Conservation (phyloP, 2,797 vertebrate genomes). For the Sebastes variabilis region DNA sequence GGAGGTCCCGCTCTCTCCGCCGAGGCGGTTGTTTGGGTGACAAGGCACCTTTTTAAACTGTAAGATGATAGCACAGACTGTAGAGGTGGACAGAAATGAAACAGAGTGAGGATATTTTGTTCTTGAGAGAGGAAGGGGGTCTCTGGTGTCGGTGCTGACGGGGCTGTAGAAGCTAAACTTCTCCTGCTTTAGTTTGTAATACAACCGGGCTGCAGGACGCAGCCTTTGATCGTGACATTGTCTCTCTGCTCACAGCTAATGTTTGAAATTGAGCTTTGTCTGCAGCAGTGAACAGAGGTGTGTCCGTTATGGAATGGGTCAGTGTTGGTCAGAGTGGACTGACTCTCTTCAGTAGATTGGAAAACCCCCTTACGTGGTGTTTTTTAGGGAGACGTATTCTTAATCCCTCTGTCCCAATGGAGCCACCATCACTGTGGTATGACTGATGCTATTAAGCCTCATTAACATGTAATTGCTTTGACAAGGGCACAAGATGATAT, state of each 20-base stretch:
- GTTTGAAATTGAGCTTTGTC: slow-evolving; percentile 52
- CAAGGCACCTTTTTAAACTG: slow-evolving; percentile 15
- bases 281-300: slow-evolving; percentile 17
- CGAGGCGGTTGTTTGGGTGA: slow-evolving; percentile 20
- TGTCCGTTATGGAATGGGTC: slow-evolving; percentile 37
- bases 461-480: slow-evolving; percentile 24
- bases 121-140: slow-evolving; percentile 17
- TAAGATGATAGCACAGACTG: slow-evolving; percentile 6
- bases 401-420: not conserved
- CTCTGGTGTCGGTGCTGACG: slow-evolving; percentile 25
- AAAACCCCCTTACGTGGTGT: not conserved
- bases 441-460: slow-evolving; percentile 9
- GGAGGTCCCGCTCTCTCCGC: not conserved
- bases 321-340: not conserved
- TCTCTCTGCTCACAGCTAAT: slow-evolving; percentile 47
- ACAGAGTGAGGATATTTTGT: not conserved
- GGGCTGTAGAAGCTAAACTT: not conserved
- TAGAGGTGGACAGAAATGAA: slow-evolving; percentile 22
- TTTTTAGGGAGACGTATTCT: not conserved
- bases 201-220: slow-evolving; percentile 49
- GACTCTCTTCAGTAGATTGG: not conserved
- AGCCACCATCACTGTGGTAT: not conserved
- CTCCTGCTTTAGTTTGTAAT: slow-evolving; percentile 40
- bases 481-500: slow-evolving; percentile 6
- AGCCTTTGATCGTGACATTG: slow-evolving; percentile 57